Conservation (phyloP, 2,888 invertebrate genomes). For the Cephus sareptanus region DNA sequence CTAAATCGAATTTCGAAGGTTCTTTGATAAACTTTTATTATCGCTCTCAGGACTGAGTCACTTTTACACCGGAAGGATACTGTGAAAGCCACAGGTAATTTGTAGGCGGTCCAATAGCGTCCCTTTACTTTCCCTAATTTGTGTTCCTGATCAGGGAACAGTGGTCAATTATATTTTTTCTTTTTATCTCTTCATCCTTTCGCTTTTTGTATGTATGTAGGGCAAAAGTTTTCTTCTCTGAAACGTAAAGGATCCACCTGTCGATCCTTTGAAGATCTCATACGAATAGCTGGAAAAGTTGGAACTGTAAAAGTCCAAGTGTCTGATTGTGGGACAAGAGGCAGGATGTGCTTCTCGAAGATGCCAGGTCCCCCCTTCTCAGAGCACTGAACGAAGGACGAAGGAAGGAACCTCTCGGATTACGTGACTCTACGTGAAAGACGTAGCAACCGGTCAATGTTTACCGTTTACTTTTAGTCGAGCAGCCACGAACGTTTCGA, state of each 20-base stretch:
- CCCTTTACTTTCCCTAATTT: no score
- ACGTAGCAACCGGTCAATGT: background rate
- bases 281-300: background rate
- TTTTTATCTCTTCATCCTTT: no score
- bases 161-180: no score
- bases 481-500: background rate
- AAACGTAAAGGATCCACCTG: background rate
- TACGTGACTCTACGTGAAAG: background rate
- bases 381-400: background rate
- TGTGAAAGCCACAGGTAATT: no score
- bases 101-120: no score
- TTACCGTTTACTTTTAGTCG: background rate
- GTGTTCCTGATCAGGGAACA: no score
- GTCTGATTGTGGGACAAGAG: background rate
- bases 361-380: background rate
- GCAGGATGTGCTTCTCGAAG: background rate
- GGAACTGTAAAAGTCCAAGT: background rate
- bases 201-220: background rate
- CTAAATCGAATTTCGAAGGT: background rate
- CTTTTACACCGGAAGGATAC: no score
- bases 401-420: background rate
- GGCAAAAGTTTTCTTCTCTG: background rate
- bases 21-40: background rate
- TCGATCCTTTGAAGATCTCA: background rate
- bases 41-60: no score